Evolutionary conservation across 2,888 invertebrate species (phyloP).

Genomic region (Ichneumoninae sp.): DNA sequence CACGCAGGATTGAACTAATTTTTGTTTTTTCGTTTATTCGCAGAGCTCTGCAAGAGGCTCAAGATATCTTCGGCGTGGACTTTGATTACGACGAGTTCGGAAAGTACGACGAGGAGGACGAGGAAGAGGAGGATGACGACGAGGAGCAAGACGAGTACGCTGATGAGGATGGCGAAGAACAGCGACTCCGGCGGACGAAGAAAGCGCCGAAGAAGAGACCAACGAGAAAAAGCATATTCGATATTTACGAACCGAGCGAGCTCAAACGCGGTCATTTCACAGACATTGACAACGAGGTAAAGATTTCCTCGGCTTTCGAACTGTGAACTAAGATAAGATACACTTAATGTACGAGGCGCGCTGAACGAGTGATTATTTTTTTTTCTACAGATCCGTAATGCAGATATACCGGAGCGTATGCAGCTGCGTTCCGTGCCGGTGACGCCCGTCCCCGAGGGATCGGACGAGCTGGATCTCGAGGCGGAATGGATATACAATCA

Average conservation of each 20-base stretch:
- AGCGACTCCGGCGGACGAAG: conserved; percentile 88
- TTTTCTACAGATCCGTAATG: conserved; percentile 89
- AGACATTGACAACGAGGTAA: conserved; percentile 93
- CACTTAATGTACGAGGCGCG: neutral
- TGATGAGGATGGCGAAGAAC: conserved; percentile 88
- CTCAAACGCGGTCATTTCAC: conserved; percentile 98
- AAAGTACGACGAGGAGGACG: conserved; percentile 92
- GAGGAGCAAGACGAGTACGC: conserved; percentile 93
- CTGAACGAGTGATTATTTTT: conserved; percentile 10
- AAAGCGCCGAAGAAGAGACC: conserved; percentile 91
- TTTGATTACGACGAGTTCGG: conserved; percentile 97
- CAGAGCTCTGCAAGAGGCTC: conserved; percentile 97
- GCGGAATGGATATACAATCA: conserved; percentile 99
- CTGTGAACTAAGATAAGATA: neutral
- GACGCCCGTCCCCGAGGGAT: conserved; percentile 92
- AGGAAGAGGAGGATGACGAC: conserved; percentile 93
- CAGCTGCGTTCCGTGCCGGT: conserved; percentile 95
- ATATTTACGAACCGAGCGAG: conserved; percentile 99
- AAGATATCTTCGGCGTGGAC: conserved; percentile 99
- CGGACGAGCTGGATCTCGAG: conserved; percentile 95
- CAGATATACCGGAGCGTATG: conserved; percentile 96
- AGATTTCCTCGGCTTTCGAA: conserved; percentile 26
- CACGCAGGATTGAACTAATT: neutral
- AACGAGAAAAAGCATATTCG: conserved; percentile 94
- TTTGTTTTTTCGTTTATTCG: conserved; percentile 9